Evolutionary conservation across 2,888 invertebrate genomes (phyloP).

Genomic region (Heliothis peltigera): DNA sequence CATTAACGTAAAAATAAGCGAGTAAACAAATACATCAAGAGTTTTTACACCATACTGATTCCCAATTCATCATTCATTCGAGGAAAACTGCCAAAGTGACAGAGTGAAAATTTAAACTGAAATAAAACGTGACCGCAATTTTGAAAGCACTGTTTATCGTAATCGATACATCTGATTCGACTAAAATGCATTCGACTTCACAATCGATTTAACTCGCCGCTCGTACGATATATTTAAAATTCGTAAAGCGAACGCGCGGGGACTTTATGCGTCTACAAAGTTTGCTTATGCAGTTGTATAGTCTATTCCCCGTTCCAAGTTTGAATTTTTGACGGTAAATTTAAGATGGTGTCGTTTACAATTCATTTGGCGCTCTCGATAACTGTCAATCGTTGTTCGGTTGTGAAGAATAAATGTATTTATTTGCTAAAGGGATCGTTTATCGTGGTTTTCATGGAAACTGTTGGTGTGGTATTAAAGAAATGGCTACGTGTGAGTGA

Average conservation of each 20-base stretch:
- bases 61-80: conserved; percentile 62
- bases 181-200: conserved; percentile 82
- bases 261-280: conserved; percentile 77
- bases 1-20: conserved; percentile 16
- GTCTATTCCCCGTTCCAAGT: conserved; percentile 26
- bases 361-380: conserved; percentile 82
- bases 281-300: conserved; percentile 59
- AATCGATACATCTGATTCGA: conserved; percentile 80
- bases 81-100: conserved; percentile 69
- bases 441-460: conserved; percentile 81
- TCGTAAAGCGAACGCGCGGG: conserved; percentile 81
- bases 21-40: conserved; percentile 52
- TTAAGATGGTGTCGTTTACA: conserved; percentile 64
- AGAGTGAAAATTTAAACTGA: conserved; percentile 79
- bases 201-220: conserved; percentile 87
- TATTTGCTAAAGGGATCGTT: conserved; percentile 80
- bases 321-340: conserved; percentile 47
- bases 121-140: conserved; percentile 78
- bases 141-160: conserved; percentile 69
- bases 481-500: conserved; percentile 36
- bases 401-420: conserved; percentile 81
- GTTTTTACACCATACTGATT: conserved; percentile 54
- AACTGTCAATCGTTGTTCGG: conserved; percentile 81
- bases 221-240: conserved; percentile 80
- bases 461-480: conserved; percentile 63